Percentiles rank a stretch among this genome's conserved stretches.
phyloP scores from a whole-genome alignment of 2,113 vertebrate genomes.

The Megaleporinus macrocephalus region DNA sequence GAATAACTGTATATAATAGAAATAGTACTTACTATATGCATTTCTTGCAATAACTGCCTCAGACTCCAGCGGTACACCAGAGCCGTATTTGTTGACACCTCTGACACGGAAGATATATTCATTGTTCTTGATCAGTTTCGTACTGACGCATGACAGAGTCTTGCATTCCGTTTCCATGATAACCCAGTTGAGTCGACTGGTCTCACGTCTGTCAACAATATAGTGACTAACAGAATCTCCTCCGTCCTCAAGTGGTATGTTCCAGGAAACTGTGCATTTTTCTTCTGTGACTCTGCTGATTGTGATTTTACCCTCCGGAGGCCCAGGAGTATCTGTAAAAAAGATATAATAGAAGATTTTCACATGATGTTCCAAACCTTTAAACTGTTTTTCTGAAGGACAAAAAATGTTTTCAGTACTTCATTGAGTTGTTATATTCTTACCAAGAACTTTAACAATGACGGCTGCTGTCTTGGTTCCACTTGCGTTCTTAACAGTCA shows the following conservation, averaged over 20 bases:
- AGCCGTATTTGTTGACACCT: constrained; percentile 94
- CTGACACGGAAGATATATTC: constrained; percentile 96
- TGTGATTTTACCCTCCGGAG: constrained; percentile 84
- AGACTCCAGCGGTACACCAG: constrained; percentile 90
- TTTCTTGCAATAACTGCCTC: constrained; percentile 90
- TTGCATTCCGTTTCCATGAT: constrained; percentile 93
- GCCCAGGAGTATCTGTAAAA: constrained; percentile 89
- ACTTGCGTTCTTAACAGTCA: constrained; percentile 94
- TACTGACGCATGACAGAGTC: constrained; percentile 88
- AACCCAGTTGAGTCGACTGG: constrained; percentile 97
- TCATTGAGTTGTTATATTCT: constrained; percentile 56
- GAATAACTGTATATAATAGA: background rate
- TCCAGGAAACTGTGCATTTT: constrained; percentile 96
- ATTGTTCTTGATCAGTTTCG: constrained; percentile 94
- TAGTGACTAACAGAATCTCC: constrained; percentile 89
- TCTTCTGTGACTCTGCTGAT: constrained; percentile 96
- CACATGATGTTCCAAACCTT: background rate
- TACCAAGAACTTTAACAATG: constrained; percentile 94
- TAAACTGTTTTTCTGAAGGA: background rate
- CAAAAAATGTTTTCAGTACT: background rate
- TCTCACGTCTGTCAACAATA: constrained; percentile 94
- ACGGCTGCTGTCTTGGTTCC: constrained; percentile 90
- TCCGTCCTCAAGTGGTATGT: constrained; percentile 90
- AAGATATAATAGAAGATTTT: constrained; percentile 4
- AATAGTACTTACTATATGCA: constrained; percentile 89